Evolutionary conservation across 1,140 invertebrate species (phyloP).

Genomic region (Diabrotica undecimpunctata): DNA sequence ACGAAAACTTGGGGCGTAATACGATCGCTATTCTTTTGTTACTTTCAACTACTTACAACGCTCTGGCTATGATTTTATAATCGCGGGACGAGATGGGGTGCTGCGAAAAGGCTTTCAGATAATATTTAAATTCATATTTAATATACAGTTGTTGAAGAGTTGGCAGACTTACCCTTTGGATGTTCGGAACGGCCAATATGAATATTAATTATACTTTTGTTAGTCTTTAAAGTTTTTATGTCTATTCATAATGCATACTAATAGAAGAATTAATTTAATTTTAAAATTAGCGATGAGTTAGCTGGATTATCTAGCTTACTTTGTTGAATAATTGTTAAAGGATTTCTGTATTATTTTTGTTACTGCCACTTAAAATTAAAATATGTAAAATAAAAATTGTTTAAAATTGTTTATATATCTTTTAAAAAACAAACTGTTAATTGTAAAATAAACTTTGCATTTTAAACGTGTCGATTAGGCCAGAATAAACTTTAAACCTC

Average conservation of each 20-base stretch:
- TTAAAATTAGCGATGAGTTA: background rate
- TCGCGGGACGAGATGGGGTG: conserved; percentile 22
- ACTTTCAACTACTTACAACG: conserved; percentile 38
- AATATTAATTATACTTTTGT: conserved; percentile 32
- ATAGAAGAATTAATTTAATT: conserved; percentile 11
- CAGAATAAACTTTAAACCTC: no score
- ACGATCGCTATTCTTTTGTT: conserved; percentile 37
- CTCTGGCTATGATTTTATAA: conserved; percentile 36
- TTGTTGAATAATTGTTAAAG: no score
- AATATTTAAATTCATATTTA: conserved; percentile 41
- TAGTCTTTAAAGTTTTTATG: conserved; percentile 19
- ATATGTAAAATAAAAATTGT: no score
- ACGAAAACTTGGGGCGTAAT: conserved; percentile 39
- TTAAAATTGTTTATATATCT: no score
- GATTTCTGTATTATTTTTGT: no score
- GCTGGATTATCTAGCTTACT: no score
- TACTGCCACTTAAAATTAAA: no score
- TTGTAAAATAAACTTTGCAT: no score
- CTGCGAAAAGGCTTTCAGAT: conserved; percentile 24
- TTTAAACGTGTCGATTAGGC: no score
- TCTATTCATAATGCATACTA: conserved; percentile 18
- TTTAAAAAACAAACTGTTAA: no score
- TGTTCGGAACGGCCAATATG: conserved; percentile 18
- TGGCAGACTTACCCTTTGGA: conserved; percentile 18
- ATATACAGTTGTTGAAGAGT: conserved; percentile 30